A percentile compares a stretch with the other conserved stretches of the same genome.
Conservation (phyloP, 2,113 vertebrate genomes). For the Chloroceryle aenea region DNA sequence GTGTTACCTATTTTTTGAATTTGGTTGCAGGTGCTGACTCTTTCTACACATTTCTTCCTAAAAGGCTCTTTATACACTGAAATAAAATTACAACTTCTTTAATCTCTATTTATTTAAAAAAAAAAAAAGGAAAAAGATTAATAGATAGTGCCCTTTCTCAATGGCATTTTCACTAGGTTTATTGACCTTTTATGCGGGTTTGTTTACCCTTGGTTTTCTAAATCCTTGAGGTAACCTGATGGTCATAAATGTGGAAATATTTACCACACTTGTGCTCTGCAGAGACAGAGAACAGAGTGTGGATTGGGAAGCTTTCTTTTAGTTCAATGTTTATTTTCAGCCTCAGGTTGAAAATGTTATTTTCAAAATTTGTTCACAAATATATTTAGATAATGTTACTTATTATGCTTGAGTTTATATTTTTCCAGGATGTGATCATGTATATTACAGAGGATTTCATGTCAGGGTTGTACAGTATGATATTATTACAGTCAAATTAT, state of each 20-base stretch:
- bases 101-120: not conserved
- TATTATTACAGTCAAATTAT: not conserved
- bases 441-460: not conserved
- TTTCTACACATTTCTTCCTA: not conserved
- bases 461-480: not conserved
- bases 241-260: not conserved
- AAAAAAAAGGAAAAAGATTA: not conserved
- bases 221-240: not conserved
- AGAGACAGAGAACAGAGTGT: not conserved
- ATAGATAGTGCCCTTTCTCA: not conserved
- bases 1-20: not conserved
- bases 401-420: not conserved
- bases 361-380: not conserved
- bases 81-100: not conserved
- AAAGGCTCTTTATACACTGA: not conserved
- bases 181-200: not conserved
- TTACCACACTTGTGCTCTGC: not conserved
- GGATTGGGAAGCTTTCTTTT: not conserved
- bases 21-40: not conserved
- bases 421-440: not conserved
- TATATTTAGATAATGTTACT: not conserved
- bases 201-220: not conserved
- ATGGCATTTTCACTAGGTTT: not conserved
- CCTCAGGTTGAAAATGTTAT: not conserved
- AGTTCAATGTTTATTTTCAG: not conserved